A percentile compares a stretch with the other conserved stretches of the same genome.
phyloP scores from a whole-genome alignment of 2,113 vertebrate species.

The Thalassoma bifasciatum region DNA sequence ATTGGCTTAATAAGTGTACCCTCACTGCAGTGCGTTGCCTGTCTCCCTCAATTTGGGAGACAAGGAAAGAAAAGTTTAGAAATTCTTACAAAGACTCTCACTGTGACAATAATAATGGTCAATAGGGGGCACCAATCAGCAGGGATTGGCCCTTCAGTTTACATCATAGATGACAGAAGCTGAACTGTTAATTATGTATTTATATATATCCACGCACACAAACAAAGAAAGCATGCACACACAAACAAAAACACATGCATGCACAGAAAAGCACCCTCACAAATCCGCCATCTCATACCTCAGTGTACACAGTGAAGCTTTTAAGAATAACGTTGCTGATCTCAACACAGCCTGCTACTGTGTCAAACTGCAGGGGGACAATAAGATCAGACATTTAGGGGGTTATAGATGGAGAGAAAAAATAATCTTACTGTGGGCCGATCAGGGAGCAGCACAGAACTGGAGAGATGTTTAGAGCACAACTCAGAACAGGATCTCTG shows the following conservation, averaged over 20 bases:
- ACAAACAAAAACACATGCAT: slow-evolving; percentile 47
- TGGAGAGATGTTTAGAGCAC: slow-evolving; percentile 73
- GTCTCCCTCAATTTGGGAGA: no score
- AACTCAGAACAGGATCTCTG: slow-evolving; percentile 74
- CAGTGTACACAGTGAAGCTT: slow-evolving; percentile 90
- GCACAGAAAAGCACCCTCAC: slow-evolving; percentile 27
- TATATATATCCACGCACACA: no score
- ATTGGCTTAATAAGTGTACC: no score
- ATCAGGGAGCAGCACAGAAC: slow-evolving; percentile 63
- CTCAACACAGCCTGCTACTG: slow-evolving; percentile 88
- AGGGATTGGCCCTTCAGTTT: no score
- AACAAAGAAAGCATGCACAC: slow-evolving; percentile 49
- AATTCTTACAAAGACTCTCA: background rate
- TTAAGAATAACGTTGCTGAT: slow-evolving; percentile 93
- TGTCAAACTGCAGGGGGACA: slow-evolving; percentile 89
- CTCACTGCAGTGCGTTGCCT: no score
- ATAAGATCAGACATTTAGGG: slow-evolving; percentile 67
- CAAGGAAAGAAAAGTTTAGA: no score
- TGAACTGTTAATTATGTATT: no score
- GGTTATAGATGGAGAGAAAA: slow-evolving; percentile 21
- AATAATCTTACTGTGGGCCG: slow-evolving; percentile 72
- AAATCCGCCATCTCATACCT: slow-evolving; percentile 85
- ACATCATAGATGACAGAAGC: no score
- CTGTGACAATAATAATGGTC: background rate
- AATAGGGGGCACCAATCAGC: slow-evolving; percentile 29